phyloP scores from a whole-genome alignment of 1,140 invertebrate genomes.

The Dufourea novaeangliae region DNA sequence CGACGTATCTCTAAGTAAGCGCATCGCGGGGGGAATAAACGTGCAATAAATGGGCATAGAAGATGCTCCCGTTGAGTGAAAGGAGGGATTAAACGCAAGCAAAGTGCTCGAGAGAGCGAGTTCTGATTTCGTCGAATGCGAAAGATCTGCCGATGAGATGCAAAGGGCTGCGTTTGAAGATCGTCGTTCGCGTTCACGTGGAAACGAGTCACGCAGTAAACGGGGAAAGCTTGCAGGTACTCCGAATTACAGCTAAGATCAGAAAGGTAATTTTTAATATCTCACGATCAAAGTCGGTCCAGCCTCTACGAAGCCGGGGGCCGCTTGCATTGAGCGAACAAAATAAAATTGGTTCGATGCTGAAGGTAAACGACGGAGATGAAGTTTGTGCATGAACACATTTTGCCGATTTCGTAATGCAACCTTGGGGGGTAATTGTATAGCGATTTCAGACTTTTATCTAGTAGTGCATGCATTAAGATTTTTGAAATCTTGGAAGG shows the following conservation, averaged over 20 bases:
- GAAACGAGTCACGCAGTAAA: neutral
- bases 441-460: too few relatives aligned
- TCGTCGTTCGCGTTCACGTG: neutral
- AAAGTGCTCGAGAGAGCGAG: neutral
- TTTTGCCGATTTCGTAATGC: too few relatives aligned
- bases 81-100: neutral
- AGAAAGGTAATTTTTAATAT: neutral
- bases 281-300: neutral
- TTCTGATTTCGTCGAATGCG: neutral
- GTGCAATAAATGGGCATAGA: conserved; percentile 7
- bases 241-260: neutral
- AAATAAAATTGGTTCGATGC: too few relatives aligned
- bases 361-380: too few relatives aligned
- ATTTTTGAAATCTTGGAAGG: too few relatives aligned
- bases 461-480: too few relatives aligned
- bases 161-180: neutral
- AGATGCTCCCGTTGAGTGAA: neutral
- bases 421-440: too few relatives aligned
- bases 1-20: neutral
- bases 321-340: neutral
- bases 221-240: neutral
- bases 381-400: too few relatives aligned
- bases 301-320: neutral
- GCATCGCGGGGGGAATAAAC: neutral
- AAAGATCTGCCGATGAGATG: neutral